These are phyloP conservation scores for Podarcis muralis DNA, from an alignment of 2,113 vertebrate genomes.

Conservation along the genomic window DNA sequence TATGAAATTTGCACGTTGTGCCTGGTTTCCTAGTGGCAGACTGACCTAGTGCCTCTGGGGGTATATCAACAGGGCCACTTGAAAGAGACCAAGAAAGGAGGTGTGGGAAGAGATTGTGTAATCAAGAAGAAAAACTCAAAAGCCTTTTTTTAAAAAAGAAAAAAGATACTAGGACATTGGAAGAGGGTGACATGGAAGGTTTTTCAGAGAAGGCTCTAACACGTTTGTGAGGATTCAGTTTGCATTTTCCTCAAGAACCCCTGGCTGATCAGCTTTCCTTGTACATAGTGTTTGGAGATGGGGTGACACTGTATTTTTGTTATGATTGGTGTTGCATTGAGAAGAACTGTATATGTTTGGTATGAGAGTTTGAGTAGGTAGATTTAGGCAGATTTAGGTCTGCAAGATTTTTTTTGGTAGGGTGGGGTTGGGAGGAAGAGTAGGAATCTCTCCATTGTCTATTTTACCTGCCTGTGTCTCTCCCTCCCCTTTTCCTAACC, in stretches of 20 bases:
- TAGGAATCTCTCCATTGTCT: no score
- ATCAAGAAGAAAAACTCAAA: constrained; percentile 74
- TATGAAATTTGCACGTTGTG: constrained; percentile 95
- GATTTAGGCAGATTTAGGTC: no score
- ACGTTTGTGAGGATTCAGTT: constrained; percentile 97
- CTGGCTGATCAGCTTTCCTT: constrained; percentile 98
- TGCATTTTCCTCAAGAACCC: constrained; percentile 91
- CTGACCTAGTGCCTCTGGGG: constrained; percentile 93
- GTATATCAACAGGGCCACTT: constrained; percentile 96
- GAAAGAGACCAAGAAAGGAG: constrained; percentile 88
- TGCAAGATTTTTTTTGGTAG: no score
- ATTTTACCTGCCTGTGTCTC: constrained; percentile 32
- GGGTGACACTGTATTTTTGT: no score
- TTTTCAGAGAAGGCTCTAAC: constrained; percentile 91
- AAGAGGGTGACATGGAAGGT: constrained; percentile 81
- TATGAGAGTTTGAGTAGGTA: no score
- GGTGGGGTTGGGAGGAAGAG: no score
- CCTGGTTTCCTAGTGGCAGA: constrained; percentile 96
- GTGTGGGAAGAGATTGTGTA: constrained; percentile 77
- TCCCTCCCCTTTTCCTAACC: constrained; percentile 76
- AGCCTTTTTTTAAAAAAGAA: constrained; percentile 74
- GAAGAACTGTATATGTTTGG: no score
- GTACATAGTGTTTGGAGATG: constrained; percentile 74
- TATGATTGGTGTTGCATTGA: no score
- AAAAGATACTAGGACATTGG: constrained; percentile 81